Evolutionary conservation across 2,113 vertebrate genomes (phyloP), one percentile per base, ranked within the genome.

Genomic region (Climacteris rufus): DNA sequence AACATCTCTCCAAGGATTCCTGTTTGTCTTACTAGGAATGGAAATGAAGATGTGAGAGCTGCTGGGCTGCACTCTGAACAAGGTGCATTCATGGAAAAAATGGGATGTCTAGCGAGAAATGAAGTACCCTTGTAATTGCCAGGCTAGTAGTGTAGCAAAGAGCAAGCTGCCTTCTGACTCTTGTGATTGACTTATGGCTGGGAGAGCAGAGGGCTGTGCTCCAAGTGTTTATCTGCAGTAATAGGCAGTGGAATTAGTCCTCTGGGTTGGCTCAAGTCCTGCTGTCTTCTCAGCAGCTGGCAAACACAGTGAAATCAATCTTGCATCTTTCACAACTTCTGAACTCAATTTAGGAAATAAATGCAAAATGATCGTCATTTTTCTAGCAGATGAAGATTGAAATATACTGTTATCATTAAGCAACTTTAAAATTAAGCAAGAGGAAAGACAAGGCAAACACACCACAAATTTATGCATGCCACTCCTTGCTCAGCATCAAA

Each of bases 251-350:
- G 71, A 83, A 93, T 87, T 68, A 66, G 45, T 85, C 37, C 61
- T 79, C 40, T 68, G 42, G 3, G 7, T 65, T 83, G 90, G 75
- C 94, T 70, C 31, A 53, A 28, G 45, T 83, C 42, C 50, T 80
- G 53, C 54, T 77, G 71, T 80, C 74, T 75, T 89, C 71, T 65
- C 92, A 94, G 83, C 71, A 92, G 75, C 79, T 95, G 85, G 85
- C 92, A 79, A 61, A n/a, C n/a, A 19, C 19, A 14, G 13, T 5
- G 10, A 72, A 57, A 94, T 94, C 54, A 35, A 76, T 95, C 76
- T 70, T 70, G 23, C 20, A 39, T 65, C 68, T 94, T 96, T 77
- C 57, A 83, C 50, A 86, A 54, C 33, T 93, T 92, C 42, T 77
- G 47, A 42, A 50, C 70, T 90, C 42, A 54, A 15, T 92, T 90